Percentiles rank a stretch among this genome's conserved stretches.
Evolutionary conservation across 2,888 invertebrate species (phyloP).

Genomic region (Lepetodrilus schrolli): DNA sequence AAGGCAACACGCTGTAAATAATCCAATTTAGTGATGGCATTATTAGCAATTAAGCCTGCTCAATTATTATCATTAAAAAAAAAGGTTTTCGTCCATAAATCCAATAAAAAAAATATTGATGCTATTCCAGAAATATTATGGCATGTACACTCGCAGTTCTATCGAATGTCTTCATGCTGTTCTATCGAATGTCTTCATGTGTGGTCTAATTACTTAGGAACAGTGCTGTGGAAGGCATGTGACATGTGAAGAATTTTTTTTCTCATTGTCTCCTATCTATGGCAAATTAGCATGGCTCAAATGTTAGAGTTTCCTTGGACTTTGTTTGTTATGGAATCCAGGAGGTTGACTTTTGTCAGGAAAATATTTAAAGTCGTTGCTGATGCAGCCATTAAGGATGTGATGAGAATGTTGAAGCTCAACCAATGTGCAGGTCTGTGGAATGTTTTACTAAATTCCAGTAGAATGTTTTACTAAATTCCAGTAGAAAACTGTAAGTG

Average conservation of each 20-base stretch:
- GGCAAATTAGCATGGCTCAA: constrained; percentile 8
- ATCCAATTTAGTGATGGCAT: constrained; percentile 11
- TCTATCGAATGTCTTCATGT: no score
- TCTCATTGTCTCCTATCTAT: constrained; percentile 6
- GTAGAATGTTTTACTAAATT: no score
- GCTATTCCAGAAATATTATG: no score
- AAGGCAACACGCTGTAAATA: constrained; percentile 7
- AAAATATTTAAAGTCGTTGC: constrained; percentile 19
- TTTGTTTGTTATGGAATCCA: neutral
- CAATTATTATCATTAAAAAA: neutral
- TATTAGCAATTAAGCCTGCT: constrained; percentile 16
- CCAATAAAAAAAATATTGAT: no score
- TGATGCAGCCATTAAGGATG: neutral
- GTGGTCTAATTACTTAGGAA: no score
- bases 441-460: no score
- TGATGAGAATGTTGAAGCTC: neutral
- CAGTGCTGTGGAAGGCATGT: no score
- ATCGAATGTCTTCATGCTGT: no score
- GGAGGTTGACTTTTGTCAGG: neutral
- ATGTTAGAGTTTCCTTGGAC: neutral
- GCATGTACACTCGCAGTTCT: no score
- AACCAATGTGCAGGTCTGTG: no score
- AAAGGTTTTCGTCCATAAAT: no score
- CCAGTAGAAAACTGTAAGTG: no score
- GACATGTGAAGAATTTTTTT: neutral